Percentiles rank a stretch among this genome's conserved stretches.
These are phyloP conservation scores for Luidia sarsii DNA, from an alignment of 53 echinoderm and acorn worm species.

Conservation along the genomic window DNA sequence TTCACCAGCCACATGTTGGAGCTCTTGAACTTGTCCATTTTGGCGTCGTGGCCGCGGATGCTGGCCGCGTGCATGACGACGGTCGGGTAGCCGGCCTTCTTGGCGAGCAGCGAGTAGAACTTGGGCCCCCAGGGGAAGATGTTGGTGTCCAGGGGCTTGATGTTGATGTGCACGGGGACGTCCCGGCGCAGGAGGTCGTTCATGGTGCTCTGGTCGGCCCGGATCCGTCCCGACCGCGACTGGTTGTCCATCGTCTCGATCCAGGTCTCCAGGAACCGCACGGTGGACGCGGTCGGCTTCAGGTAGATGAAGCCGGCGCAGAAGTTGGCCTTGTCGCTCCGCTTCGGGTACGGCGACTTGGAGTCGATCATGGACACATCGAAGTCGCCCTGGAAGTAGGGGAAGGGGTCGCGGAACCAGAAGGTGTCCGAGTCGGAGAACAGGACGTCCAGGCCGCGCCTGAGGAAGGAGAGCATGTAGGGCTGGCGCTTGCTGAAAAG, in stretches of 20 bases:
- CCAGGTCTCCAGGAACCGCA: constrained; percentile 22
- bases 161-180: background rate
- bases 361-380: constrained; percentile 1
- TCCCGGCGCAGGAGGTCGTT: background rate
- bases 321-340: background rate
- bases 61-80: constrained; percentile 20
- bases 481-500: constrained; percentile 20
- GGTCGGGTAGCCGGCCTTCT: background rate
- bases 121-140: constrained; percentile 28
- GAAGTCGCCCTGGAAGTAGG: constrained; percentile 33
- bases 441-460: constrained; percentile 24
- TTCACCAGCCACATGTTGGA: constrained; percentile 22
- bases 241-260: background rate
- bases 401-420: constrained; percentile 50
- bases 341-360: background rate
- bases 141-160: constrained; percentile 14
- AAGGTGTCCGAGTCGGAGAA: constrained; percentile 45
- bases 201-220: constrained; percentile 11
- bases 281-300: background rate
- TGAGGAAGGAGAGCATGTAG: constrained; percentile 4
- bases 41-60: constrained; percentile 5
- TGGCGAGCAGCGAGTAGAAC: constrained; percentile 4
- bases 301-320: constrained; percentile 52
- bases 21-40: background rate
- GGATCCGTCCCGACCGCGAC: too few species aligned